Base-by-base conservation (phyloP, 1,140 invertebrate species). In the Drosophila pallidifrons region DNA sequence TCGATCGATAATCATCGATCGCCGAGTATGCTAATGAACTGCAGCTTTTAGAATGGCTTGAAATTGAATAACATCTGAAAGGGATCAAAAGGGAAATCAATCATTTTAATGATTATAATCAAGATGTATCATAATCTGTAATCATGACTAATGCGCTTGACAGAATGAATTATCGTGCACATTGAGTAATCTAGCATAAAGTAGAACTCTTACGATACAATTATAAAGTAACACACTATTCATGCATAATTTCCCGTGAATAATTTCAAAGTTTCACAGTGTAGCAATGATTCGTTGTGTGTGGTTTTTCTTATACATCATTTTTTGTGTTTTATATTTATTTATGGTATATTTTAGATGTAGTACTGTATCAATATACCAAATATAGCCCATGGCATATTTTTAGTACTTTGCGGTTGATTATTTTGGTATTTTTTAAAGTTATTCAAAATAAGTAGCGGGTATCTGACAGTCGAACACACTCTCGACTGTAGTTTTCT, bases 31-130 rank as follows among this genome's bases (percentile, higher is more conserved):
- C n/a, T 64, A 64, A 64, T 64, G 32, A 35, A 58, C 5, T 45
- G 57, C n/a, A 13, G 20, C n/a, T 28, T 30, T 54, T 43, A 54
- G 61, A 55, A 55, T 41, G n/a, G 11, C 35, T 30, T 0, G 1
- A 43, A 43, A 54, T 30, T 64, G 41, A 46, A 65, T 46, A 55
- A 65, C 11, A 16, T 43, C 7, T 10, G 35, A n/a, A 65, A 35
- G 20, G 57, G 41, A n/a, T 8, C 20, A 5, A 47, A 15, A 11
- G 5, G n/a, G 3, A 55, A 4, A 65, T 65, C n/a, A 68, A 60
- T 63, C 67, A 70, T 52, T 32, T 11, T 57, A 51, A 72, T 38
- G 43, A 58, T 38, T 45, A 10, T 0, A 20, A 51, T 68, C 52
- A 28, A 72, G 52, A 65, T 65, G 35, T 70, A 3, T 59, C 28